Evolutionary conservation across 2,113 vertebrate genomes (phyloP), one percentile per base, ranked within the genome.

Genomic region (Toxotes chatareus): DNA sequence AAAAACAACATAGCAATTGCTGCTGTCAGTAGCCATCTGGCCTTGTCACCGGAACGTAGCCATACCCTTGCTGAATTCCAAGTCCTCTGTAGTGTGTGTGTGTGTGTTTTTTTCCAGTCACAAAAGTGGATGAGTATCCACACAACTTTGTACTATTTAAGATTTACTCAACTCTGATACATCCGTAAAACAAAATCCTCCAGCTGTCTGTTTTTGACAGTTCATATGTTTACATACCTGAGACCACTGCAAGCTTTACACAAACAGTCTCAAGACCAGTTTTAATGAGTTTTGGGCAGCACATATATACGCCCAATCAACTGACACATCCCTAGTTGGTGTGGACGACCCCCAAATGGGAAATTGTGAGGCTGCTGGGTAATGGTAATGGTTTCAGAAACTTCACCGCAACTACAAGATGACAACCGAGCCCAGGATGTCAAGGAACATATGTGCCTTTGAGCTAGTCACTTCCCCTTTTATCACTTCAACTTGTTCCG

Each of bases 401-500:
- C 14, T 59, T 64, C 5, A 23, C 36, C 31, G 67, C 23, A 46
- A 68, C 62, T 19, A 49, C 13, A 23, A 12, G 42, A 55, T 44
- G 23, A 42, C 56, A 81, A 46, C 32, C 80, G 57, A 66, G n/a
- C 73, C 17, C 38, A 23, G 31, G 55, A 55, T 85, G 55, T 68
- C 78, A 53, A 27, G 59, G 44, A 40, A 65, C 63, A 73, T 62
- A 68, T 71, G 0, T 59, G 71, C 34, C 79, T 86, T 78, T 13
- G 16, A 91, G 71, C 61, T 40, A 38, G 56, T 64, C 55, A 27
- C 73, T 51, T 34, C 10, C 23, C 16, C 57, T 81, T 76, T 65
- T 55, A 72, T 86, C 65, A 63, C 47, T 61, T 27, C 14, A 67
- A 74, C 36, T 38, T 59, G n/a, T 79, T 70, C 76, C 42, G n/a